Evolutionary conservation across 1,140 invertebrate genomes (phyloP).

Genomic region (Heterodera schachtii): DNA sequence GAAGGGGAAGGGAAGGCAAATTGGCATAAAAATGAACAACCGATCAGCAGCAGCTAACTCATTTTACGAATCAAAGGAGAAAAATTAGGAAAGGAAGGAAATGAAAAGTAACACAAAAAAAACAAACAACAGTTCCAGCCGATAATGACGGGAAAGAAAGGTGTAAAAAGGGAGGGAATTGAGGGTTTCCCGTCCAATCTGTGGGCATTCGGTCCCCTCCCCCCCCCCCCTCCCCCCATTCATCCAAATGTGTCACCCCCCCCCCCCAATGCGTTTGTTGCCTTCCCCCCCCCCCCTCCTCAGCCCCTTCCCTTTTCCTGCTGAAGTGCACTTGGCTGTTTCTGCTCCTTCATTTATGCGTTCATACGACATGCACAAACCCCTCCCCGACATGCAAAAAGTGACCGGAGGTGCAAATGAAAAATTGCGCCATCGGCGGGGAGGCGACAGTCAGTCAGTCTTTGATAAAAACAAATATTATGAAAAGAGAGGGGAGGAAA

Average conservation of each 20-base stretch:
- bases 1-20: too few relatives aligned
- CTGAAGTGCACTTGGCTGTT: background rate
- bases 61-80: background rate
- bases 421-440: constrained; percentile 13
- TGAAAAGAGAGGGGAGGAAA: background rate
- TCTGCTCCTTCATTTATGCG: background rate
- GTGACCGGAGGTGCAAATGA: constrained; percentile 14
- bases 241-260: background rate
- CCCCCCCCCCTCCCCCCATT: background rate
- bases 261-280: background rate
- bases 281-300: background rate
- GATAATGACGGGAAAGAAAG: background rate
- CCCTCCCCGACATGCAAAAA: background rate
- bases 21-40: background rate
- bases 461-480: constrained; percentile 20
- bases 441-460: background rate
- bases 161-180: too few relatives aligned
- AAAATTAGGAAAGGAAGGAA: background rate
- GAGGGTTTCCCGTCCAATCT: background rate
- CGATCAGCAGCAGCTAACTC: background rate
- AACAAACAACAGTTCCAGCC: constrained; percentile 12
- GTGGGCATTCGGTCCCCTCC: background rate
- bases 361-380: background rate
- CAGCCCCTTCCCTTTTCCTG: background rate
- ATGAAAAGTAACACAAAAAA: background rate